phyloP scores from a whole-genome alignment of 2,888 invertebrate genomes.

The Lepidochrysops patricia region DNA sequence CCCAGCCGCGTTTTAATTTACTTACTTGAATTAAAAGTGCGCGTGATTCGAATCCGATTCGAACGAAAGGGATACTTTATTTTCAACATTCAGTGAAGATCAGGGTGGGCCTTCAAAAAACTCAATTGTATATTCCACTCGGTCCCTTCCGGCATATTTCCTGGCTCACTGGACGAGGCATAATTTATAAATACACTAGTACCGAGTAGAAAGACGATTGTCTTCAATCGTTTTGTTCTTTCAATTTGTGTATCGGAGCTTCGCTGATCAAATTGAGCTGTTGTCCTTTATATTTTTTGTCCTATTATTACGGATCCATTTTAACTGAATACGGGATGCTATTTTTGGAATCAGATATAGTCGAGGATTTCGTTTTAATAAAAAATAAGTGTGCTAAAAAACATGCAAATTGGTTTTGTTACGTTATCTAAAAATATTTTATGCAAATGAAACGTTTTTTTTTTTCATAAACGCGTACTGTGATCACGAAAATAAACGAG shows the following conservation, averaged over 20 bases:
- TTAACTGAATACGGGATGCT: not conserved
- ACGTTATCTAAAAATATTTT: not conserved
- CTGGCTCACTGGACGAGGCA: conserved; percentile 32
- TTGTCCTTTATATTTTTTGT: too few relatives aligned
- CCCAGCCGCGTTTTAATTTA: conserved; percentile 71
- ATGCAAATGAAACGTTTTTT: not conserved
- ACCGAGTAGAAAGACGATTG: conserved; percentile 41
- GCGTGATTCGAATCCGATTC: conserved; percentile 66
- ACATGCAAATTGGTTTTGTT: conserved; percentile 16
- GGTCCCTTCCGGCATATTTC: conserved; percentile 33
- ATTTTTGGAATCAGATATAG: not conserved
- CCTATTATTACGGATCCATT: not conserved
- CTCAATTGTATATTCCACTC: conserved; percentile 38
- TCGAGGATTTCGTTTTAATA: not conserved
- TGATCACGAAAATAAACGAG: not conserved
- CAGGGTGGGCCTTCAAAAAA: conserved; percentile 29
- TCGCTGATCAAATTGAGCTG: conserved; percentile 18
- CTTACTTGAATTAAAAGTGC: conserved; percentile 70
- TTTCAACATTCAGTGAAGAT: conserved; percentile 68
- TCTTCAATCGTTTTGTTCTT: conserved; percentile 43
- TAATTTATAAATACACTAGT: conserved; percentile 52
- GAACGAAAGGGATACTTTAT: conserved; percentile 54
- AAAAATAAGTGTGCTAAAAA: not conserved
- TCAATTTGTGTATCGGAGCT: conserved; percentile 29
- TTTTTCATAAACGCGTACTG: not conserved